These are phyloP conservation scores for Fistularia commersonii DNA, from an alignment of 2,797 vertebrate species.

Conservation along the genomic window DNA sequence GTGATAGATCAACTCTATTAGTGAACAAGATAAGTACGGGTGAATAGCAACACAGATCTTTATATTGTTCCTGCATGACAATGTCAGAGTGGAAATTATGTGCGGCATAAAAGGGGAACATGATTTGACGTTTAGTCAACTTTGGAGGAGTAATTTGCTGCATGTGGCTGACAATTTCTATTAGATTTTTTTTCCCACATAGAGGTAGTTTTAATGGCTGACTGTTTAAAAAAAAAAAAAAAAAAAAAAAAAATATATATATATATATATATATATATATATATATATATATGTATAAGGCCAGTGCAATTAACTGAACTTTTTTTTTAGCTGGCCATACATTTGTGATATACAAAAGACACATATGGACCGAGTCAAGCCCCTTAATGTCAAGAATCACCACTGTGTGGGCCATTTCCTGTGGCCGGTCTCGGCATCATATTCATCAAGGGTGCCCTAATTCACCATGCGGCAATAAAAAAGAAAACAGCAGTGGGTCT, in stretches of 20 bases:
- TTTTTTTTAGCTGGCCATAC: neutral
- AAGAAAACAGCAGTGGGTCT: conserved; percentile 40
- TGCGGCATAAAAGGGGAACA: conserved; percentile 18
- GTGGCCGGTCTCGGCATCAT: conserved; percentile 31
- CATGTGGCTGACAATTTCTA: conserved; percentile 12
- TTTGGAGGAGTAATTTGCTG: conserved; percentile 19
- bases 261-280: no score
- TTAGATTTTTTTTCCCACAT: conserved; percentile 18
- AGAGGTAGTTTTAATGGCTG: conserved; percentile 7
- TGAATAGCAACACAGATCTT: conserved; percentile 60
- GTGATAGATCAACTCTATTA: conserved; percentile 65
- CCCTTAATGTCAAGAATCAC: conserved; percentile 12
- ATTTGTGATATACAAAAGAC: conserved; percentile 9
- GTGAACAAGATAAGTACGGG: conserved; percentile 67
- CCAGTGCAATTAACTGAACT: no score
- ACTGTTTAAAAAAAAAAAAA: neutral
- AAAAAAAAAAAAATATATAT: neutral
- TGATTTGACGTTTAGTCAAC: conserved; percentile 34
- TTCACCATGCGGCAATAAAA: conserved; percentile 45
- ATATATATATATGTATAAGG: no score
- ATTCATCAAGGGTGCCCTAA: conserved; percentile 35
- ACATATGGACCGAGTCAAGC: conserved; percentile 11
- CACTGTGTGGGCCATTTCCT: conserved; percentile 36
- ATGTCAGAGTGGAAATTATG: conserved; percentile 40
- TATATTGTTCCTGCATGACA: conserved; percentile 52